phyloP scores from a whole-genome alignment of 2,113 vertebrate genomes.

The Nesoenas mayeri region DNA sequence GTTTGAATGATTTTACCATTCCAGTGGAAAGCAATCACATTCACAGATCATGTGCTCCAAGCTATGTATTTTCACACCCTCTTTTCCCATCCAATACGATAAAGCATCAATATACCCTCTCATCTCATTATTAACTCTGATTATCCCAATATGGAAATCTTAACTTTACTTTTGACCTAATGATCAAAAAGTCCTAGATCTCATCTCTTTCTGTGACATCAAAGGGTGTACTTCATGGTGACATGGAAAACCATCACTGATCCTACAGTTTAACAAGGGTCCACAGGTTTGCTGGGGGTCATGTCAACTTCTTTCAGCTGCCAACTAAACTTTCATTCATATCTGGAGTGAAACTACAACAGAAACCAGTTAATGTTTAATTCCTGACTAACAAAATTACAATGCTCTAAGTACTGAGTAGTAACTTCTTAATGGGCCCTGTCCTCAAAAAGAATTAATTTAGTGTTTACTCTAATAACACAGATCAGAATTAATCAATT shows the following conservation, averaged over 20 bases:
- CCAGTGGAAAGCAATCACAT: not conserved
- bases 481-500: not conserved
- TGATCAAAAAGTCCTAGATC: not conserved
- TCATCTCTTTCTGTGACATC: not conserved
- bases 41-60: not conserved
- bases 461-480: not conserved
- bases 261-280: not conserved
- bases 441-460: constrained; percentile 20
- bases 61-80: not conserved
- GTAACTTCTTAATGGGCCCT: not conserved
- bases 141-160: not conserved
- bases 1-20: not conserved
- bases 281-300: not conserved
- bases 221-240: not conserved
- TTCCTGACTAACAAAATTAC: not conserved
- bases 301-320: not conserved
- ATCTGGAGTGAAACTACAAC: not conserved
- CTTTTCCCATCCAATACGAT: not conserved
- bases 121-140: not conserved
- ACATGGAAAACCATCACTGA: not conserved
- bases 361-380: not conserved
- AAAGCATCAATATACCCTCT: not conserved
- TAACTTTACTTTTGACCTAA: not conserved
- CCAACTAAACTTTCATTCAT: not conserved
- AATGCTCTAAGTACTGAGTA: not conserved